phyloP scores from a whole-genome alignment of 2,797 vertebrate genomes.

The Acipenser oxyrinchus region DNA sequence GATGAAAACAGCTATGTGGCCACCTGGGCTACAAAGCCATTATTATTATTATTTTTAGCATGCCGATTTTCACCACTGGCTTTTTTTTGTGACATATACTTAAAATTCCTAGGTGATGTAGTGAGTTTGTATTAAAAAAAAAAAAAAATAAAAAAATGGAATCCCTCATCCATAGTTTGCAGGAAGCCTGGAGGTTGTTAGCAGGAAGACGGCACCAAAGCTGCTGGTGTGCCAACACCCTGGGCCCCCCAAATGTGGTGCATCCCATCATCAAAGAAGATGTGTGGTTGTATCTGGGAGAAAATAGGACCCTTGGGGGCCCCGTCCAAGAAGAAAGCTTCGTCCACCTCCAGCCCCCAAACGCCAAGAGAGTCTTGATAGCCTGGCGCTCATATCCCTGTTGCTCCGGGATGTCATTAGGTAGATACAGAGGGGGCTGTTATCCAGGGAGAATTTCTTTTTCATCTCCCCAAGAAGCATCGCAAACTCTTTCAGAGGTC shows the following conservation, averaged over 20 bases:
- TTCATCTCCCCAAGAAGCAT: constrained; percentile 49
- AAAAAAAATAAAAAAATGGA: too few relatives aligned
- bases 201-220: too few relatives aligned
- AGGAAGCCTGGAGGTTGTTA: too few relatives aligned
- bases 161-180: too few relatives aligned
- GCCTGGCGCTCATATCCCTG: constrained; percentile 47
- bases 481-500: constrained; percentile 51
- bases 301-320: constrained; percentile 51
- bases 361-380: constrained; percentile 45
- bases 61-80: too few relatives aligned
- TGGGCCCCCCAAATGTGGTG: constrained; percentile 33
- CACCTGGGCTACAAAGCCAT: too few relatives aligned
- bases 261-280: constrained; percentile 50
- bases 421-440: constrained; percentile 46
- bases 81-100: too few relatives aligned
- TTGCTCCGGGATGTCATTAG: constrained; percentile 45
- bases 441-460: constrained; percentile 43
- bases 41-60: too few relatives aligned
- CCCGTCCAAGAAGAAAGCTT: constrained; percentile 59
- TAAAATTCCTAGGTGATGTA: too few relatives aligned
- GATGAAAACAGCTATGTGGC: too few relatives aligned
- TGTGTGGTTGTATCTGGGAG: constrained; percentile 49
- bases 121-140: too few relatives aligned
- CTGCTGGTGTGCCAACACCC: too few relatives aligned
- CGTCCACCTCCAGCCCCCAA: constrained; percentile 52